phyloP scores from a whole-genome alignment of 2,113 vertebrate species.

The Malurus elegans region DNA sequence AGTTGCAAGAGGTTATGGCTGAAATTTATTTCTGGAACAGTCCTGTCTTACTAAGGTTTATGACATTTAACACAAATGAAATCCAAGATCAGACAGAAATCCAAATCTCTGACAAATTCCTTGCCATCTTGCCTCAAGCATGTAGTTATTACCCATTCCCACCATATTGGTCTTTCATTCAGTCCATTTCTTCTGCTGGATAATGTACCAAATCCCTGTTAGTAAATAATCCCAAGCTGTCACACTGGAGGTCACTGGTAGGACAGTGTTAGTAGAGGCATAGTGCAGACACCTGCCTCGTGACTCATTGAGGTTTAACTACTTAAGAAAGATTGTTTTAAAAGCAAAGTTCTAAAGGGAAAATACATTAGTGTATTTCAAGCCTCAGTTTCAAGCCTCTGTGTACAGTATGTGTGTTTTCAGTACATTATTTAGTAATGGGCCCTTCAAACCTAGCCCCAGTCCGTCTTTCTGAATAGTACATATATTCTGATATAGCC shows the following conservation, averaged over 20 bases:
- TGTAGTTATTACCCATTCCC: not conserved
- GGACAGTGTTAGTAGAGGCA: constrained; percentile 5
- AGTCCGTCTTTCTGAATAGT: not conserved
- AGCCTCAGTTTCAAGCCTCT: rapidly evolving
- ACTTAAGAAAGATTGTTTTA: not conserved
- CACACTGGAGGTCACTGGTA: constrained; percentile 48
- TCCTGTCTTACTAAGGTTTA: not conserved
- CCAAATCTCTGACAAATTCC: not conserved
- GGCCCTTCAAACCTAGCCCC: not conserved
- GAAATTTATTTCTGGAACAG: not conserved
- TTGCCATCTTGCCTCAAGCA: not conserved
- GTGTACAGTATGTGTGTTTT: not conserved
- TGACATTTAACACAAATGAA: not conserved
- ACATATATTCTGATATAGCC: not conserved
- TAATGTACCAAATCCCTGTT: constrained; percentile 18
- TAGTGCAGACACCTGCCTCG: not conserved
- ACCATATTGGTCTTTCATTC: constrained; percentile 13
- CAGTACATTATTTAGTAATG: not conserved
- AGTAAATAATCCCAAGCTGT: constrained; percentile 42
- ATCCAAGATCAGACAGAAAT: not conserved
- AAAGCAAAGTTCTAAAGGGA: not conserved
- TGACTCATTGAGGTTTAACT: not conserved
- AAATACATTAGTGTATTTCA: not conserved
- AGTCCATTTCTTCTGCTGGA: not conserved
- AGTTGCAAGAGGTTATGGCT: not conserved